phyloP scores from a whole-genome alignment of 2,888 invertebrate genomes.

The Coenonympha glycerion region DNA sequence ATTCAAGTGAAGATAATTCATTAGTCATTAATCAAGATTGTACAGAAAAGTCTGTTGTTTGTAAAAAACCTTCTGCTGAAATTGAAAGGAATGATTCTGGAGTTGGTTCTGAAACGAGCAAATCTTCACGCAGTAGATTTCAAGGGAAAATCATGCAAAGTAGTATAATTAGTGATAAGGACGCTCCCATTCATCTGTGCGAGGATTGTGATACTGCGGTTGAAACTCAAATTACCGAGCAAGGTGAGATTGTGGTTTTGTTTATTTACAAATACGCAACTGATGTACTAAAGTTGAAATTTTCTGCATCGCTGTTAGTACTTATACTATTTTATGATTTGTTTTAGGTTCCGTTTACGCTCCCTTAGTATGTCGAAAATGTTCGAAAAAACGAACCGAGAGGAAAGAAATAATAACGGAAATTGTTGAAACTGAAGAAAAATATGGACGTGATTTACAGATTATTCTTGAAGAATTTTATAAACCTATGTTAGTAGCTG shows the following conservation, averaged over 20 bases:
- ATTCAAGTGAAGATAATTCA: conserved; percentile 89
- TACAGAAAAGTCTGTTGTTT: conserved; percentile 72
- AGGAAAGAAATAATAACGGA: conserved; percentile 95
- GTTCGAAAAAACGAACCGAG: conserved; percentile 90
- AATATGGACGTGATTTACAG: conserved; percentile 93
- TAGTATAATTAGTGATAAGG: conserved; percentile 70
- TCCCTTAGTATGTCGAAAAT: conserved; percentile 89
- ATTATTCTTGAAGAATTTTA: conserved; percentile 95
- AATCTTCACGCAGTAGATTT: conserved; percentile 85
- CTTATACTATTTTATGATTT: conserved; percentile 1
- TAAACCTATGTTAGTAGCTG: conserved; percentile 94
- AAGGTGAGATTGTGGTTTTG: conserved; percentile 51
- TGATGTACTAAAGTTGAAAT: not conserved
- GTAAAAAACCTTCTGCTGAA: conserved; percentile 80
- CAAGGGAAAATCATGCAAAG: conserved; percentile 75
- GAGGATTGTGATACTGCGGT: conserved; percentile 91
- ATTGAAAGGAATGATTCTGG: conserved; percentile 95
- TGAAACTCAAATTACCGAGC: conserved; percentile 83
- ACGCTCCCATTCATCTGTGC: conserved; percentile 81
- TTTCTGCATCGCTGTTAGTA: not conserved
- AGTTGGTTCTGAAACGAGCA: conserved; percentile 93
- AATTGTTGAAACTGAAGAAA: conserved; percentile 96
- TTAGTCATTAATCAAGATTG: conserved; percentile 78
- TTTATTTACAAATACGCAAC: not conserved
- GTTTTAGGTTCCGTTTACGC: conserved; percentile 82